These are phyloP conservation scores for Coremacera marginata DNA, from an alignment of 2,888 invertebrate genomes.

Conservation along the genomic window DNA sequence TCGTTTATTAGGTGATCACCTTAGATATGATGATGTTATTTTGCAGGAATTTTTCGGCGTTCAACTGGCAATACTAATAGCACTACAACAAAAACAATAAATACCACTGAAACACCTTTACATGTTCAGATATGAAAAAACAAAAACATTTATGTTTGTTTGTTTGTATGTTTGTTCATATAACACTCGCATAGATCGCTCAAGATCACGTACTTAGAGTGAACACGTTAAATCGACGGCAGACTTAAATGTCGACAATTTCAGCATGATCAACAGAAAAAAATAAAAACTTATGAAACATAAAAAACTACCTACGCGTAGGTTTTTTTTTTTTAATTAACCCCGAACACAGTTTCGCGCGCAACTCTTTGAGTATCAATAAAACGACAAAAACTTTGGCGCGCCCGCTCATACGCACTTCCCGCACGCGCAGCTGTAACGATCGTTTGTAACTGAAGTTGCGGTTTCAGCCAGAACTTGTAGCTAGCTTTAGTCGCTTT, in stretches of 20 bases:
- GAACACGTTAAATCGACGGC: constrained; percentile 8
- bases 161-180: background rate
- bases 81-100: background rate
- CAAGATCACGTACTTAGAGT: constrained; percentile 17
- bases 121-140: background rate
- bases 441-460: constrained; percentile 11
- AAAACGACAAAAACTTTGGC: background rate
- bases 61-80: background rate
- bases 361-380: background rate
- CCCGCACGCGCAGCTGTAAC: background rate
- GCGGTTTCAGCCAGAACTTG: background rate
- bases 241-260: constrained; percentile 5
- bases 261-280: constrained; percentile 7
- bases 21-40: background rate
- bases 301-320: constrained; percentile 17
- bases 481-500: background rate
- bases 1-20: no score
- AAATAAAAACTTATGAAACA: background rate
- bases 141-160: background rate
- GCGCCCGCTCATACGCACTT: background rate
- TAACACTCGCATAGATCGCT: background rate
- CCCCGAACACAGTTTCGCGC: constrained; percentile 7
- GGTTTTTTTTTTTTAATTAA: background rate
- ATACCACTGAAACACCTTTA: background rate
- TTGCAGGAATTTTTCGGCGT: background rate